Evolutionary conservation across 2,113 vertebrate genomes (phyloP), one percentile per base, ranked within the genome.

Genomic region (Syrrhaptes paradoxus): DNA sequence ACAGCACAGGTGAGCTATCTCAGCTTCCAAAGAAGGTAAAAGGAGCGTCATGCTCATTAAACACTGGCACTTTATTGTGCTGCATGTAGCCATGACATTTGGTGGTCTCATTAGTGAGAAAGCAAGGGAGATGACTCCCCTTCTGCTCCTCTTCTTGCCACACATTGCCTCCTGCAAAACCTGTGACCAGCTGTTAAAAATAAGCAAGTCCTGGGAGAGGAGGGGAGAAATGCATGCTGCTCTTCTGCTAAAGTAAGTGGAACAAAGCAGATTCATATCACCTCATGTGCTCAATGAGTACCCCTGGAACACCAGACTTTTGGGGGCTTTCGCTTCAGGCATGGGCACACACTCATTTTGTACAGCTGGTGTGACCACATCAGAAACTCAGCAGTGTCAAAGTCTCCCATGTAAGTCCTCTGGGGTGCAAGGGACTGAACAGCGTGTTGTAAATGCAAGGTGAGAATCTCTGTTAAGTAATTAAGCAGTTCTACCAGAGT

Each of bases 11-110:
- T 73, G 55, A 85, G 20, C 29, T 93, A 71, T 29, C 34, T 83
- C 75, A 90, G 84, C 86, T 95, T 95, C 78, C 62, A 12, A 63
- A 59, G 24, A 41, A 91, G 81, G 48, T 87, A n/a, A 81, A 82
- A 83, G 46, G 48, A 93, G 13, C 19, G 11, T 86, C 67, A 9
- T 61, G 32, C 58, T 85, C 71, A 73, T 92, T 93, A 79, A 95
- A 95, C 49, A n/a, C 51, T 41, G 25, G 9, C 31, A 18, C 45
- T 93, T 92, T 80, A n/a, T 57, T 54, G 19, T 72, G 6, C n/a
- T 4, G 17, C 89, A 62, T 73, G 45, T 52, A 76, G n/a, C 21
- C 12, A 2, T 36, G 34, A 77, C 43, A 41, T 41, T 73, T 77
- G 70, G 76, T 59, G 59, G 22, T 76, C 63, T 84, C 43, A 38